Percentiles rank a stretch among this genome's conserved stretches.
Evolutionary conservation across 2,113 vertebrate genomes (phyloP).

Genomic region (Bambusicola thoracicus): DNA sequence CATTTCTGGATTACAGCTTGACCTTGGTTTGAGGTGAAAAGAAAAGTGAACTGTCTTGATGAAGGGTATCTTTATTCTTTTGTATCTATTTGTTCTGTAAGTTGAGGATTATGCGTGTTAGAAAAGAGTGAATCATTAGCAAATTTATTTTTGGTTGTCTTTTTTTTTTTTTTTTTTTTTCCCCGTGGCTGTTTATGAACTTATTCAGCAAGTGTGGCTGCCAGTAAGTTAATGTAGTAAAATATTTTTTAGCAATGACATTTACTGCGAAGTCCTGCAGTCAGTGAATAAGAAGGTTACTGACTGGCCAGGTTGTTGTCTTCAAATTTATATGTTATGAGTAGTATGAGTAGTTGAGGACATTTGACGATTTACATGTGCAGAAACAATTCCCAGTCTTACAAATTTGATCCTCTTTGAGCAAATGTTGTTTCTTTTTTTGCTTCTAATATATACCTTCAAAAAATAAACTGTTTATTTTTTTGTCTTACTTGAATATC

Average conservation of each 20-base stretch:
- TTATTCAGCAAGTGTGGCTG: slow-evolving; percentile 69
- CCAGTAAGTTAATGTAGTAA: slow-evolving; percentile 72
- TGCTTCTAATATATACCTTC: slow-evolving; percentile 1
- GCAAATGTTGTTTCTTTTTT: slow-evolving; percentile 27
- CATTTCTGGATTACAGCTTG: slow-evolving; percentile 4
- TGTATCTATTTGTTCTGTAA: background rate
- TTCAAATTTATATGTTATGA: slow-evolving; percentile 61
- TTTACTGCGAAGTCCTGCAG: slow-evolving; percentile 59
- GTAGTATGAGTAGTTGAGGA: slow-evolving; percentile 32
- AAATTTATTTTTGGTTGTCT: slow-evolving; percentile 60
- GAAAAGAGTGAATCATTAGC: slow-evolving; percentile 65
- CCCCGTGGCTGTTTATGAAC: slow-evolving; percentile 57
- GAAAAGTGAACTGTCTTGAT: slow-evolving; percentile 7
- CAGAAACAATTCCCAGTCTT: slow-evolving; percentile 17
- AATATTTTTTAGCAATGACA: slow-evolving; percentile 69
- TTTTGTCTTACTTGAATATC: background rate
- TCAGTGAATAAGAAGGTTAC: slow-evolving; percentile 50
- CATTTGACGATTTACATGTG: slow-evolving; percentile 9
- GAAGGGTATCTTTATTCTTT: slow-evolving; percentile 42
- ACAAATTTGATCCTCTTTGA: slow-evolving; percentile 14
- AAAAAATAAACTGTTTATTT: slow-evolving; percentile 1
- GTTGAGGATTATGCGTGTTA: slow-evolving; percentile 38
- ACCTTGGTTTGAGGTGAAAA: slow-evolving; percentile 45
- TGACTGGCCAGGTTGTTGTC: slow-evolving; percentile 36
- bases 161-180: slow-evolving; percentile 27